Percentiles rank a stretch among this genome's conserved stretches.
phyloP scores from a whole-genome alignment of 2,797 vertebrate species.

The Eurystomus glaucurus region DNA sequence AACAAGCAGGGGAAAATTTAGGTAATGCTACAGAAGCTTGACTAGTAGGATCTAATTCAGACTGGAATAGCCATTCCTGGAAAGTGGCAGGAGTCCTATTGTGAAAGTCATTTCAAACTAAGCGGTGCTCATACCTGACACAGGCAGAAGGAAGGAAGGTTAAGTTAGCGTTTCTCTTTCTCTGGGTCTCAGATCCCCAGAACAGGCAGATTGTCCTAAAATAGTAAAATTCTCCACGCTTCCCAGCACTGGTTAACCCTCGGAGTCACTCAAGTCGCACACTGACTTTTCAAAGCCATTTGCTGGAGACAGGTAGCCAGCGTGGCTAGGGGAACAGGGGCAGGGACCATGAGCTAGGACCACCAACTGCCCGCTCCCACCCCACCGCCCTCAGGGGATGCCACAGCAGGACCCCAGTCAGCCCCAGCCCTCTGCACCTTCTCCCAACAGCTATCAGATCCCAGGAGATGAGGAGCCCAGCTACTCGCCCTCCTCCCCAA shows the following conservation, averaged over 20 bases:
- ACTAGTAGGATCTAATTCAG: constrained; percentile 21
- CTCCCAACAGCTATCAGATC: background rate
- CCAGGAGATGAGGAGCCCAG: background rate
- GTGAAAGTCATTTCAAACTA: background rate
- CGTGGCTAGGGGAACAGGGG: background rate
- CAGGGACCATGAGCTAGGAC: background rate
- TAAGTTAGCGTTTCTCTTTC: background rate
- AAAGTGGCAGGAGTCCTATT: background rate
- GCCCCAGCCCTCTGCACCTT: background rate
- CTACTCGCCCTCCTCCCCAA: background rate
- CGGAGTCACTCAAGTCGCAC: background rate
- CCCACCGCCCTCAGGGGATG: background rate
- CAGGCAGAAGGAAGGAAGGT: background rate
- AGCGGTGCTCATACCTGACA: background rate
- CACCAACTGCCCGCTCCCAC: fast-evolving
- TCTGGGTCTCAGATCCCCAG: background rate
- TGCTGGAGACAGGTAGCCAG: background rate
- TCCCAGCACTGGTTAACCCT: background rate
- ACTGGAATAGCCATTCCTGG: constrained; percentile 28
- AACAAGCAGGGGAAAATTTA: background rate
- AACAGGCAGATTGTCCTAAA: background rate
- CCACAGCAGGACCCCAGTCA: background rate
- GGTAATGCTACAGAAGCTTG: background rate
- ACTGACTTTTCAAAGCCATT: background rate
- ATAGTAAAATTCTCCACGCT: background rate